phyloP scores from a whole-genome alignment of 1,140 invertebrate species.

The Phortica variegata region DNA sequence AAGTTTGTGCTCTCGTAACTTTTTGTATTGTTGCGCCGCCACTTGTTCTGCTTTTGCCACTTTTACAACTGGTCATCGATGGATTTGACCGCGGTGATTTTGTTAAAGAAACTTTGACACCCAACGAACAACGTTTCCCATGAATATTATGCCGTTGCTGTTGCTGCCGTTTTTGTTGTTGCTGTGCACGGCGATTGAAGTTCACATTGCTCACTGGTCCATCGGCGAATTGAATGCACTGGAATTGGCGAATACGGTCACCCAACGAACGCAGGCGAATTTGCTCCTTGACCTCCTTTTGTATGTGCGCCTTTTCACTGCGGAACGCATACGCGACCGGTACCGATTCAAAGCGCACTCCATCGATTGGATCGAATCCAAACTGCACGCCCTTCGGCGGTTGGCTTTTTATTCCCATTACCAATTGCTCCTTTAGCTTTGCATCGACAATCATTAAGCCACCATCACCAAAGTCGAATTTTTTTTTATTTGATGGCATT shows the following conservation, averaged over 20 bases:
- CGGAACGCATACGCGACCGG: slow-evolving; percentile 2
- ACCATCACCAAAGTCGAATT: slow-evolving; percentile 4
- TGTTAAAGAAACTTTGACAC: too few species aligned
- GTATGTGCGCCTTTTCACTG: neutral
- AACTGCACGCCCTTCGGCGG: neutral
- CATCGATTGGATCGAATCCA: neutral
- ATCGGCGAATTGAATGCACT: slow-evolving; percentile 32
- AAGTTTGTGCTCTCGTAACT: too few species aligned
- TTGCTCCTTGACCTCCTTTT: slow-evolving; percentile 1
- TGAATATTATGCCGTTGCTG: too few species aligned
- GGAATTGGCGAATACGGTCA: slow-evolving; percentile 26
- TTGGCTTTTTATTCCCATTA: neutral
- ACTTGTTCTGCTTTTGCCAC: too few species aligned
- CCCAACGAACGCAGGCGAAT: slow-evolving; percentile 24
- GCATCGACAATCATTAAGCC: slow-evolving; percentile 26
- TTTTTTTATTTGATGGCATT: neutral
- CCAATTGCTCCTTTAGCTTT: slow-evolving; percentile 17
- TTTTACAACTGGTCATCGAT: too few species aligned
- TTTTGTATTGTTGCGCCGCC: too few species aligned
- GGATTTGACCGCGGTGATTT: too few species aligned
- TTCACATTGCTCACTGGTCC: slow-evolving; percentile 23
- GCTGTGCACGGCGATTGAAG: slow-evolving; percentile 17
- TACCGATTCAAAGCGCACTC: neutral
- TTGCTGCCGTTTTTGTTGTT: neutral
- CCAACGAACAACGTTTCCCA: too few species aligned